Evolutionary conservation across 2,888 invertebrate genomes (phyloP).

Genomic region (Nasonia oneida): DNA sequence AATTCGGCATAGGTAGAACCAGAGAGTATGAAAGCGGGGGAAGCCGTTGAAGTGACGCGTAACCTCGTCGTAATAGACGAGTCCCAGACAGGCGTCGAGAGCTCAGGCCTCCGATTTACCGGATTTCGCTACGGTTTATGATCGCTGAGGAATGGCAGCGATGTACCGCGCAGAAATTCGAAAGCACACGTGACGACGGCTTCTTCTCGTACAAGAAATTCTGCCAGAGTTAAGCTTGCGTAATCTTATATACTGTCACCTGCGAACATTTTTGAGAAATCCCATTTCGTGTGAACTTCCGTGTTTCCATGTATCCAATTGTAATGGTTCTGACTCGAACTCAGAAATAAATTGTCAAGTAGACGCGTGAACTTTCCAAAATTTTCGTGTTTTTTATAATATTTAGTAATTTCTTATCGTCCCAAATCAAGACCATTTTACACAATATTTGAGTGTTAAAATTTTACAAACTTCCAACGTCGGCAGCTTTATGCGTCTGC

Average conservation of each 20-base stretch:
- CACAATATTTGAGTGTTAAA: background rate
- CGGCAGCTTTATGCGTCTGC: no score
- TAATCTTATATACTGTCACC: constrained; percentile 30
- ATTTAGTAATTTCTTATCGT: no score
- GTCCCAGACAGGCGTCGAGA: constrained; percentile 17
- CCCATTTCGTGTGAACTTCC: background rate
- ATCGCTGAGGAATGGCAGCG: constrained; percentile 30
- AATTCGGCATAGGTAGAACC: background rate
- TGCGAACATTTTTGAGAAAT: constrained; percentile 7
- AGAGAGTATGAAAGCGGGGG: background rate
- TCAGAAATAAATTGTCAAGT: no score
- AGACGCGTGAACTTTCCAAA: no score
- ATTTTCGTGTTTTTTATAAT: no score
- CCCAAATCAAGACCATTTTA: background rate
- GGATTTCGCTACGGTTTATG: constrained; percentile 36
- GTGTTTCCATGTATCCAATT: no score
- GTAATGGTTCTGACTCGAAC: no score
- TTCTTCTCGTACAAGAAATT: background rate
- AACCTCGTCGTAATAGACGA: constrained; percentile 42
- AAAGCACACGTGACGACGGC: constrained; percentile 7
- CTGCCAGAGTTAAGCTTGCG: background rate
- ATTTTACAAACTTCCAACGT: constrained; percentile 9
- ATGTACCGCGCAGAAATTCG: constrained; percentile 23
- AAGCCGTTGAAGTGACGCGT: background rate
- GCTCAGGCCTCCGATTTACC: constrained; percentile 34